Conservation (phyloP, 2,888 invertebrate genomes). For the Sipha maydis region DNA sequence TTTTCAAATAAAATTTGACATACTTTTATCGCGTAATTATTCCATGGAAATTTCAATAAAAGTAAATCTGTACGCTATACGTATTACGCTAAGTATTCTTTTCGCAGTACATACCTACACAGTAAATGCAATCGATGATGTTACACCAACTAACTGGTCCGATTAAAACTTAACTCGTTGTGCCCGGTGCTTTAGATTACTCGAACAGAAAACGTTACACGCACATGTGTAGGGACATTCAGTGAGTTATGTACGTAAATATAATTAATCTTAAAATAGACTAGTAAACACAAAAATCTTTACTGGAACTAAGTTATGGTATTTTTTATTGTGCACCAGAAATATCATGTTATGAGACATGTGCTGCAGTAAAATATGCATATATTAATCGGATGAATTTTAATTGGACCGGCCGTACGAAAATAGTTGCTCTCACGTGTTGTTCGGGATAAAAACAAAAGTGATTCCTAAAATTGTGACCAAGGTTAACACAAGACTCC, state of each 20-base stretch:
- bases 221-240: too few relatives aligned
- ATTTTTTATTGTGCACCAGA: not conserved
- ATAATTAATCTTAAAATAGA: not conserved
- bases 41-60: too few relatives aligned
- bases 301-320: not conserved
- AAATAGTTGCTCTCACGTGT: constrained; percentile 22
- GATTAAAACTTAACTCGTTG: too few relatives aligned
- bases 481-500: not conserved
- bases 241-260: not conserved
- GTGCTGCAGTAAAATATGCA: constrained; percentile 11
- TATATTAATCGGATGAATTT: constrained; percentile 26
- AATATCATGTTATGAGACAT: not conserved
- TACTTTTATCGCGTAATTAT: too few relatives aligned
- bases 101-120: too few relatives aligned
- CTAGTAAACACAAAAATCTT: not conserved
- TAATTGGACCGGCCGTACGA: constrained; percentile 35
- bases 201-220: too few relatives aligned
- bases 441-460: constrained; percentile 3
- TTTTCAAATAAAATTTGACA: too few relatives aligned
- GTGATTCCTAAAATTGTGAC: constrained; percentile 25
- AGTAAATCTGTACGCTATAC: too few relatives aligned
- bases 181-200: too few relatives aligned
- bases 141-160: too few relatives aligned
- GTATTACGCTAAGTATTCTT: too few relatives aligned
- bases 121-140: too few relatives aligned